Conservation (phyloP, 2,113 vertebrate species). For the Sander lucioperca region DNA sequence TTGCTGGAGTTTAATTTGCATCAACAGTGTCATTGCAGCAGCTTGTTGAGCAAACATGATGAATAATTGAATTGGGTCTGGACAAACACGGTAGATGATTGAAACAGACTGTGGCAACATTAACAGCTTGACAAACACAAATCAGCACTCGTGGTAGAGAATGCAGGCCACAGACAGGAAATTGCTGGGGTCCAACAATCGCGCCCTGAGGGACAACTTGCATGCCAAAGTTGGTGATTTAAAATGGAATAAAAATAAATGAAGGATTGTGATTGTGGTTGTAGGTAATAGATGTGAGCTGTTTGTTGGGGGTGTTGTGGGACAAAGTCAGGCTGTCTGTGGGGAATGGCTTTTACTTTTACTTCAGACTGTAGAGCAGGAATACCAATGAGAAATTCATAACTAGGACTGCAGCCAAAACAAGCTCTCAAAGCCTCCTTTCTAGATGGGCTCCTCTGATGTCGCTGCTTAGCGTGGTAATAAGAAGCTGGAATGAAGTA, state of each 20-base stretch:
- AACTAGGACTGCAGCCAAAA: constrained; percentile 55
- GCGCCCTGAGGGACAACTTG: constrained; percentile 21
- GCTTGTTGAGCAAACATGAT: constrained; percentile 49
- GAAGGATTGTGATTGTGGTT: neutral
- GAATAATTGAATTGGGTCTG: constrained; percentile 63
- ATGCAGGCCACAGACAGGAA: constrained; percentile 1
- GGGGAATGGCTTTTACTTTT: constrained; percentile 39
- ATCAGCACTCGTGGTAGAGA: constrained; percentile 17
- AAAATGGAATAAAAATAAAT: constrained; percentile 37
- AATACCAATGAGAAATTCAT: constrained; percentile 66
- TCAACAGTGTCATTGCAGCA: neutral
- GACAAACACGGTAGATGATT: constrained; percentile 60
- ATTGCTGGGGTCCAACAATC: constrained; percentile 4
- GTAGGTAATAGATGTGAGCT: constrained; percentile 17
- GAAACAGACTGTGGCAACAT: constrained; percentile 60
- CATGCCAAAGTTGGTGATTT: constrained; percentile 16
- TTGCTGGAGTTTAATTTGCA: constrained; percentile 17
- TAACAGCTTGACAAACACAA: constrained; percentile 33
- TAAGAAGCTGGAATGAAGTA: constrained; percentile 60
- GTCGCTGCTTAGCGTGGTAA: constrained; percentile 42
- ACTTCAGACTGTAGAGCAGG: constrained; percentile 40
- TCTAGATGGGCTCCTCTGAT: constrained; percentile 47
- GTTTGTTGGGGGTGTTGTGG: constrained; percentile 11
- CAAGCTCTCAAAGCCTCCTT: constrained; percentile 50
- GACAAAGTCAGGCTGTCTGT: constrained; percentile 10